Base-by-base conservation (phyloP, 2,888 invertebrate genomes). In the Mantis religiosa region DNA sequence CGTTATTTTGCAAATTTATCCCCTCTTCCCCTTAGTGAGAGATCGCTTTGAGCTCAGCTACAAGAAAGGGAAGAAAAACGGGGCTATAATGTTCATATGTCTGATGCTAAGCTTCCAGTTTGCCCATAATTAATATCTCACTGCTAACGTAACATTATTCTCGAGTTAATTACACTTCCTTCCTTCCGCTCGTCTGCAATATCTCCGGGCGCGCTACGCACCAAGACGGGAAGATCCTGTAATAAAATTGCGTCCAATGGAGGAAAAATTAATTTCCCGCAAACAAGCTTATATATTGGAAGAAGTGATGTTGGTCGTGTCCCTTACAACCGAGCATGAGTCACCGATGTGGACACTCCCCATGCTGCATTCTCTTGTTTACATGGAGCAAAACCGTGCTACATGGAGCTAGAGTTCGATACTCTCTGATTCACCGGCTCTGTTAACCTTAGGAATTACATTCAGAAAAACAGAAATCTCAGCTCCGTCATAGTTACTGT, bases 201-300 rank as follows among this genome's bases (percentile, higher is more conserved):
- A 54, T 54, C 54, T 54, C 54, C 54, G 54, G 54, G 15, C 54
- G 15, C 20, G 54, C 54, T 20, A 71, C 54, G 54, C 54, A 71
- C 25, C 54, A 71, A 71, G 54, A 25, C 54, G 54, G 54, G 54
- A 54, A 20, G 54, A 54, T 15, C 54, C 54, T 71, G 86, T 71
- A 86, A 86, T 81, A 81, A 86, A 86, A 86, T 28, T 86, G 81
- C 86, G 30, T 86, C 86, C 86, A 86, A 86, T 86, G 81, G 81
- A 86, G 81, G 71, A 86, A 86, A 71, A 86, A 86, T 86, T 86
- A 71, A 86, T 86, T 86, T 86, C 28, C 86, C 86, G 71, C 86
- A 86, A 86, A 86, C 30, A 86, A 71, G 86, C 86, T 71, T 86
- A 86, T 30, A 86, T 81, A 81, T 81, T 82, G 54, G 54, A 71